Evolutionary conservation across 2,797 vertebrate species (phyloP).

Genomic region (Galago senegalensis): DNA sequence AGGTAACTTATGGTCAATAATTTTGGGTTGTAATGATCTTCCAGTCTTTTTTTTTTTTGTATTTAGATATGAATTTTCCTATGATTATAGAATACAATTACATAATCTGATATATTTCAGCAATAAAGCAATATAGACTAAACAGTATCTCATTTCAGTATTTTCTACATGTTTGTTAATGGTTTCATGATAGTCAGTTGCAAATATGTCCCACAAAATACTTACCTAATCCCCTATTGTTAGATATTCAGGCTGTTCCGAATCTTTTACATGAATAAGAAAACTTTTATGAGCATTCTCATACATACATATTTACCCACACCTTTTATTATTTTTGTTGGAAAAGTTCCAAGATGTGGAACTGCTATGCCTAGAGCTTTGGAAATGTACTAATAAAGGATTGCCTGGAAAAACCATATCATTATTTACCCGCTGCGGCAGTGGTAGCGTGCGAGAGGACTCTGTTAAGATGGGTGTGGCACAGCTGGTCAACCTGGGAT

Average conservation of each 20-base stretch:
- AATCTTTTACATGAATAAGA: constrained; percentile 32
- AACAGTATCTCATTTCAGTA: neutral
- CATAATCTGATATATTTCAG: constrained; percentile 7
- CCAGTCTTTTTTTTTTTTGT: neutral
- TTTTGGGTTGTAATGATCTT: neutral
- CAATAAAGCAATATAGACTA: neutral
- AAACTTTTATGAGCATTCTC: neutral
- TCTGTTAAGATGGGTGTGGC: neutral
- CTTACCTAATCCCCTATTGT: neutral
- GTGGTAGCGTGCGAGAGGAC: too few species aligned
- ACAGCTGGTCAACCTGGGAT: neutral
- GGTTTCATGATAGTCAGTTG: neutral
- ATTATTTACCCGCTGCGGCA: too few species aligned
- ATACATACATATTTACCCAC: neutral
- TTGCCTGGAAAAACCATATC: neutral
- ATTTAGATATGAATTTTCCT: constrained; percentile 4
- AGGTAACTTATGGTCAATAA: neutral
- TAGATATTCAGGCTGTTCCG: neutral
- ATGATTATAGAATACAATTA: neutral
- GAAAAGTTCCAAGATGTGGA: constrained; percentile 21
- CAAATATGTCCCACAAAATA: neutral
- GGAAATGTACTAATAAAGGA: neutral
- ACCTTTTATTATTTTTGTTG: constrained; percentile 59
- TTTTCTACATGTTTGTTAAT: neutral
- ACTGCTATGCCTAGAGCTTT: neutral